Percentiles rank a stretch among this genome's conserved stretches.
phyloP scores from a whole-genome alignment of 2,797 vertebrate genomes.

The Platalea minor region DNA sequence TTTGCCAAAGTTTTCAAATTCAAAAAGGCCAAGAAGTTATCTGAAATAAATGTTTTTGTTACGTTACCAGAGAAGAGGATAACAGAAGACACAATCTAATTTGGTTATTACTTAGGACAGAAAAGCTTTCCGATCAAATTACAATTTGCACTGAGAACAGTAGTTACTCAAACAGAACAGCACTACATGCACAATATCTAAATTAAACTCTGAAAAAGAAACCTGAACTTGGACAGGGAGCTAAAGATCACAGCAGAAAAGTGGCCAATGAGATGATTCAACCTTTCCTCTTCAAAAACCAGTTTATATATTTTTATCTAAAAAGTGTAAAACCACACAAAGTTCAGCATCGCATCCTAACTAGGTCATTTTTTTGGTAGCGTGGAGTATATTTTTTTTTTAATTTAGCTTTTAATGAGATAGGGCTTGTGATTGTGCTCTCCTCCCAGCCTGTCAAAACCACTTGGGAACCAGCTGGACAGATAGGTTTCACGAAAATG shows the following conservation, averaged over 20 bases:
- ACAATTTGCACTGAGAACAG: not conserved
- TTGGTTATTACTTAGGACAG: not conserved
- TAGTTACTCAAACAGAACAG: not conserved
- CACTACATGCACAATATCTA: not conserved
- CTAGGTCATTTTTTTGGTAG: not conserved
- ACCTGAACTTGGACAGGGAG: not conserved
- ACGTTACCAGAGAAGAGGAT: not conserved
- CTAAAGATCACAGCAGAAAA: not conserved
- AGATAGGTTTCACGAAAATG: not conserved
- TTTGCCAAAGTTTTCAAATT: not conserved
- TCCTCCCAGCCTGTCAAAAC: not conserved
- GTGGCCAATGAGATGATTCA: not conserved
- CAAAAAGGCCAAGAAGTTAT: not conserved
- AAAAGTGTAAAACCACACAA: not conserved
- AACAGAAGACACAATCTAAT: not conserved
- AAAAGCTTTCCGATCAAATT: not conserved
- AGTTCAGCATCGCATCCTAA: not conserved
- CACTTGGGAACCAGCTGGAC: not conserved
- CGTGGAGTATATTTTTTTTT: not conserved
- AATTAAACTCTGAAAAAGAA: conserved; percentile 6
- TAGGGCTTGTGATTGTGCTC: not conserved
- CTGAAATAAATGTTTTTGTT: not conserved
- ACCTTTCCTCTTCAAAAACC: not conserved
- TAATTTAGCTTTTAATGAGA: not conserved
- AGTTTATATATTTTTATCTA: not conserved